A percentile compares a stretch with the other conserved stretches of the same genome.
Conservation (phyloP, 2,113 vertebrate species). For the Gambusia affinis region DNA sequence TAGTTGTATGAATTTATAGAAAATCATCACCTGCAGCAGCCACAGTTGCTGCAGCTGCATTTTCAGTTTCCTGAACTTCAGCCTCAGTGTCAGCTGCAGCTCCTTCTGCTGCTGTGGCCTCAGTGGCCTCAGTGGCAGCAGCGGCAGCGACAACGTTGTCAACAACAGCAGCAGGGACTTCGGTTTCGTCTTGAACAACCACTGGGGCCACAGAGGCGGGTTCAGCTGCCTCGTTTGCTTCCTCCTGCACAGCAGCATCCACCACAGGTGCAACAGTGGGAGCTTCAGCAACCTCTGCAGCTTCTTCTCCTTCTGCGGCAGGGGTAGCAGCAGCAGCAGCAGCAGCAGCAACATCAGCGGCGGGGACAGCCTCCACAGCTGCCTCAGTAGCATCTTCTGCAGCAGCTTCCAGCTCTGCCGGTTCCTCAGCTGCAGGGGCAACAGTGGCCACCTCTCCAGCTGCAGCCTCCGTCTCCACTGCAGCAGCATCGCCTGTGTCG, state of each 20-base stretch:
- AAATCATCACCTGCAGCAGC: constrained; percentile 60
- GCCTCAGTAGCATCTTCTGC: constrained; percentile 26
- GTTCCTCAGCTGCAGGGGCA: constrained; percentile 30
- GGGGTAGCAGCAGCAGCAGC: constrained; percentile 65
- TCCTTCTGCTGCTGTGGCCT: constrained; percentile 54
- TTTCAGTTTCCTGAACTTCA: constrained; percentile 73
- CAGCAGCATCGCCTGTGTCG: constrained; percentile 15
- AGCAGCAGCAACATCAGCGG: constrained; percentile 45
- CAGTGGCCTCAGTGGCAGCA: constrained; percentile 73
- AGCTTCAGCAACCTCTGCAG: constrained; percentile 24
- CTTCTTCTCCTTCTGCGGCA: constrained; percentile 66
- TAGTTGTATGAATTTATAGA: background rate
- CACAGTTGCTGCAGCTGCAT: constrained; percentile 70
- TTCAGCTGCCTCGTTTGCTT: constrained; percentile 36
- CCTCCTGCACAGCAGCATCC: constrained; percentile 68
- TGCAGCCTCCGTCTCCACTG: constrained; percentile 19
- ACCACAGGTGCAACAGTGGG: constrained; percentile 68
- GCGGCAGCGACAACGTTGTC: constrained; percentile 47
- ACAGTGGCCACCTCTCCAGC: constrained; percentile 14
- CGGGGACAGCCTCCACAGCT: constrained; percentile 29
- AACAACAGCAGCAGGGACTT: constrained; percentile 68
- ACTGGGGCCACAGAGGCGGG: constrained; percentile 55
- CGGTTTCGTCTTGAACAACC: constrained; percentile 63
- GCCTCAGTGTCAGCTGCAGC: constrained; percentile 70
- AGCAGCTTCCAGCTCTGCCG: constrained; percentile 22